Evolutionary conservation across 2,888 invertebrate species (phyloP), one percentile per base, ranked within the genome.

Genomic region (Gordius sp.): DNA sequence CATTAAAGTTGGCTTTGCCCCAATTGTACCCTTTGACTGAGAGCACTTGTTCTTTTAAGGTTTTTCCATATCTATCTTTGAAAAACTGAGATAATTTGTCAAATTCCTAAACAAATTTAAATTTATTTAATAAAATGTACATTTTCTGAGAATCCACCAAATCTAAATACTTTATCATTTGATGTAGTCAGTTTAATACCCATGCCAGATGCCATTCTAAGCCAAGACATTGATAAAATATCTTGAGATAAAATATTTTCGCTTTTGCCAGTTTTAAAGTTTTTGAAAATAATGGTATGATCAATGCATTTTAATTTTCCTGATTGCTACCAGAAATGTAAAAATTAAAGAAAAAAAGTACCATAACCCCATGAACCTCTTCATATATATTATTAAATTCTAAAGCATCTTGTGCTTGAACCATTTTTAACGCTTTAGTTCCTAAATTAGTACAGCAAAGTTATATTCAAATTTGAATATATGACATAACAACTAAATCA

Each of bases 221-320:
- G 81, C 74, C 87, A 91, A 68, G 83, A 82, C 0, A 85, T 82
- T 58, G 80, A 71, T 57, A 89, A 86, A 64, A 97, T 80, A 62
- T 93, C 91, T 55, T 75, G 72, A 0, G 79, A 75, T 33, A 77
- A 74, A 61, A 91, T 78, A 66, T 85, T 83, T 66, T 89, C 89
- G 1, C 89, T 82, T 71, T 87, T 89, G 1, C 93, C 93, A 0
- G 91, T 93, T 71, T 85, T 87, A 61, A 77, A 80, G 69, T 89
- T 91, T 69, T 91, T 91, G 68, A 89, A 97, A 55, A 82, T 76
- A 33, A 93, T 79, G 63, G 77, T 78, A 65, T 82, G 80, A 61
- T 86, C 85, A 0, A 85, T 83, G 69, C 97, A 76, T 70, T 89
- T 89, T 33, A 97, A 70, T 60, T 83, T 77, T 0, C 91, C 93